phyloP scores from a whole-genome alignment of 2,113 vertebrate genomes.

The Mesocricetus auratus region DNA sequence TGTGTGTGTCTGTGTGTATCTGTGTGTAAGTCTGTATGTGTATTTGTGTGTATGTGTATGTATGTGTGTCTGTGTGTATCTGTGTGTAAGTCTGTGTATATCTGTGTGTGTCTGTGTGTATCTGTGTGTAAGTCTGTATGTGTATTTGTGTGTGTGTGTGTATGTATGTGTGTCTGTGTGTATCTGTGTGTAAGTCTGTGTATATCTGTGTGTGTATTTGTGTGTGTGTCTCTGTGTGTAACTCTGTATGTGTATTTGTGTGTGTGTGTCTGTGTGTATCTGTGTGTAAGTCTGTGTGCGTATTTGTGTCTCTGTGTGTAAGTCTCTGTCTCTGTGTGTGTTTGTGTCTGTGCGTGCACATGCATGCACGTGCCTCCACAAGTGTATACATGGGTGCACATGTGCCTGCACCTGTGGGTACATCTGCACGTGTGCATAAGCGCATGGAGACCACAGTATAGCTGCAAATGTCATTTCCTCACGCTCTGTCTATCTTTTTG shows the following conservation, averaged over 20 bases:
- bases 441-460: background rate
- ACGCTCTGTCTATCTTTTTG: background rate
- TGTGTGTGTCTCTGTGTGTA: background rate
- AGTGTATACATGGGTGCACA: background rate
- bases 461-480: background rate
- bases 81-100: background rate
- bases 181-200: background rate
- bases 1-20: background rate
- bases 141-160: background rate
- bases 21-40: background rate
- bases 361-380: too few relatives aligned
- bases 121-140: background rate
- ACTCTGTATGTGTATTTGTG: background rate
- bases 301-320: too few relatives aligned
- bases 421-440: background rate
- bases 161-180: background rate
- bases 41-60: background rate
- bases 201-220: background rate
- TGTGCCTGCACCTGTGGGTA: background rate
- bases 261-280: too few relatives aligned
- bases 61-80: background rate
- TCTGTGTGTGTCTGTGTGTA: background rate
- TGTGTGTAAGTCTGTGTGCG: background rate
- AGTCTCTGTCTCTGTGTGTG: too few relatives aligned
- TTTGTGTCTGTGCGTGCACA: too few relatives aligned